Conservation (phyloP, 2,113 vertebrate species). For the Psittacus erithacus region DNA sequence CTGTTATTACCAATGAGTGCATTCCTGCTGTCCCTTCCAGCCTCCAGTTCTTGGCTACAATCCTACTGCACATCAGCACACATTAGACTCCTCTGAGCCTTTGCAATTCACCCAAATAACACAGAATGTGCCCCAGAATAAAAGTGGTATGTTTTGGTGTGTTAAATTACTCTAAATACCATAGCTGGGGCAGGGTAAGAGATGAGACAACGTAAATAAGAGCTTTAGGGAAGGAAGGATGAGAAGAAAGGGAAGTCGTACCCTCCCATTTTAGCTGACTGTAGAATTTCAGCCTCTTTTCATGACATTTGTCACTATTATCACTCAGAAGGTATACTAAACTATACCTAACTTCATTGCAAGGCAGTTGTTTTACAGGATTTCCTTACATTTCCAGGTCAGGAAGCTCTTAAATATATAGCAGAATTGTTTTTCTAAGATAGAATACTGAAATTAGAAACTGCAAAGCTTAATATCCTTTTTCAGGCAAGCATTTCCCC, state of each 20-base stretch:
- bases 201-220: neutral
- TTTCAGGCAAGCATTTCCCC: neutral
- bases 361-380: neutral
- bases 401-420: neutral
- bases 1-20: neutral
- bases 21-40: neutral
- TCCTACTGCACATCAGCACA: neutral
- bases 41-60: neutral
- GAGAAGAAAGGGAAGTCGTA: neutral
- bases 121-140: neutral
- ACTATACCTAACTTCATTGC: neutral
- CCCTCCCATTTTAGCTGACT: neutral
- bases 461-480: neutral
- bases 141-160: neutral
- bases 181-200: neutral
- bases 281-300: neutral
- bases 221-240: neutral
- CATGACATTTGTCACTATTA: rapidly evolving
- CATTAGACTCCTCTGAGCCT: neutral
- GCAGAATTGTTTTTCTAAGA: neutral
- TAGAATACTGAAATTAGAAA: neutral
- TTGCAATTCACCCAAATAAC: neutral
- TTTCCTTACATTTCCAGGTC: neutral
- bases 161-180: neutral
- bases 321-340: neutral